Base-by-base conservation (phyloP, 2,888 invertebrate species). In the Meta bourneti region DNA sequence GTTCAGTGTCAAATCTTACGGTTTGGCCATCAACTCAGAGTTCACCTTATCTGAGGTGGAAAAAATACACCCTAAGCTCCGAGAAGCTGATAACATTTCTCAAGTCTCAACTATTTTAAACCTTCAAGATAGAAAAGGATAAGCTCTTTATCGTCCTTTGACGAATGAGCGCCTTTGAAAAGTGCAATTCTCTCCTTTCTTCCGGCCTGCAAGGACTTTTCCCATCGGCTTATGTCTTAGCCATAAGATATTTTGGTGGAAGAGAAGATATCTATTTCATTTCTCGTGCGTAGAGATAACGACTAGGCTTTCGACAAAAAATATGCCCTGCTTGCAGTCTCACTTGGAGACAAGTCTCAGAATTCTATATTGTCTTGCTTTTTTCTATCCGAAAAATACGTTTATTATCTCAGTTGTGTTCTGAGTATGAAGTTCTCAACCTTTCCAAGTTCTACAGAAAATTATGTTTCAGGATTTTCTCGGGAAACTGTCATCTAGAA, bases 111-210 rank as follows among this genome's bases (percentile, higher is more conserved):
- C 34, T 49, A 83, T 83, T 84, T 54, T 75, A 69, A 70, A 78
- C n/a, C 51, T 49, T 78, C 70, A 19, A 86, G 85, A 86, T 86
- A 70, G 16, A 20, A 54, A 72, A 77, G 85, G 51, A 86, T 86
- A 85, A 77, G 85, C 61, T 6, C 51, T 74, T 84, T 84, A 84
- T 84, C 84, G 16, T 52, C 9, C 54, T 74, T 20, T 69, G 78
- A 86, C 69, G 85, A 70, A 78, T 78, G 61, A 16, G n/a, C 75
- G 7, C 20, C 69, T 69, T 48, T 20, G 52, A 72, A 82, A 82
- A 82, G 16, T 82, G 72, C 34, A 9, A 52, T 52, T 74, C n/a
- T 16, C 48, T 34, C 34, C 49, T 20, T 4, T n/a, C 54, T 72
- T 72, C 48, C 71, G 74, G 54, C 8, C 20, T 9, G 74, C 51